Evolutionary conservation across 2,113 vertebrate species (phyloP), one percentile per base, ranked within the genome.

Genomic region (Ptychochromis oligacanthus): DNA sequence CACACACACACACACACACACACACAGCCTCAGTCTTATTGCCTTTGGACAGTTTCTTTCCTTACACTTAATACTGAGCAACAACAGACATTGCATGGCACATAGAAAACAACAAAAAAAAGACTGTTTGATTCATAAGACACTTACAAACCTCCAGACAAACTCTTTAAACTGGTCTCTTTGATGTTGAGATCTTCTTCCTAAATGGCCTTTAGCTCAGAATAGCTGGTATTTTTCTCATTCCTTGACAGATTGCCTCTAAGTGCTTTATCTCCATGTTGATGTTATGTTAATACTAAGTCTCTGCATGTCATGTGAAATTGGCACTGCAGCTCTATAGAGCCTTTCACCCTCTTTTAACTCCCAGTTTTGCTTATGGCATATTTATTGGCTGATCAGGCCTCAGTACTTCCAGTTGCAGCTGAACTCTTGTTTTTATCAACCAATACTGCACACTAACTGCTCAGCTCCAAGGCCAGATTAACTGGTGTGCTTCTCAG

Each of bases 41-140:
- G 80, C 82, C 82, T 79, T 24, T 1, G 10, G 89, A 36, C 5
- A 24, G 1, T 40, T 58, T 83, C 22, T 58, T 72, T 65, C 52
- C 24, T 52, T 52, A 70, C 65, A 49, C 1, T 3, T 28, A 70
- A 31, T 70, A 70, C 24, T 52, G 24, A 20, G 9, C 3, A 70
- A 31, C 43, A 70, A 28, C 43, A 72, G 24, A 70, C 15, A 28
- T 46, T 67, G 40, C 38, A 8, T 67, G 40, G 22, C 40, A 67
- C 46, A 24, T 46, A 46, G 64, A 67, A 67, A 67, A 17, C 14
- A 49, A 67, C 46, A 49, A 18, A 49, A 22, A 49, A 46, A 13
- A 46, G 2, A 31, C 14, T 17, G 5, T 17, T 49, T 70, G 43
- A 65, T 40, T 65, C 0, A 65, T 4, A 0, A 52, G 15, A 49